Evolutionary conservation across 2,888 invertebrate genomes (phyloP), one percentile per base, ranked within the genome.

Genomic region (Micoletzkya japonica): DNA sequence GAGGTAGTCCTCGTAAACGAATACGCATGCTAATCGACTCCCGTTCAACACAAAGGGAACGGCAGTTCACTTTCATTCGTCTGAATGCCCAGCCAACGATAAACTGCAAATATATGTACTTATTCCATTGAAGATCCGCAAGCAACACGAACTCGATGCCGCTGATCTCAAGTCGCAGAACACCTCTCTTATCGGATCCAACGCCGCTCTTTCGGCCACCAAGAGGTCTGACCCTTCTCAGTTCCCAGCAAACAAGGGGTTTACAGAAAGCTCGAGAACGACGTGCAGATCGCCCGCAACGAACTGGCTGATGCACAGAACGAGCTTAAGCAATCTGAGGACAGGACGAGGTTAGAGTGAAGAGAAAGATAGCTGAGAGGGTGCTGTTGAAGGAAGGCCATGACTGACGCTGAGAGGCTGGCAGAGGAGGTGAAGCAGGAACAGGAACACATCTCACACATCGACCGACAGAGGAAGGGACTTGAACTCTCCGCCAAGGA

Each of bases 401-500:
- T 95, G 93, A 93, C 94, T 84, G 97, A 98, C 88, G 96, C 97
- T 83, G 95, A 96, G 85, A 91, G 97, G 87, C 90, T 98, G 73
- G 95, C 96, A 79, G 98, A 98, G 88, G 97, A 98, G 87, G 93
- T 98, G 34, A 77, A 80, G 57, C 82, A 84, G 66, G 84, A 84
- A 61, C 97, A 98, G 89, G 97, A 97, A 86, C 97, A 97, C 88
- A 94, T 94, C 83, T 93, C 93, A 89, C 94, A 94, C 86, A 94
- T 96, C 88, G 98, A 98, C 90, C 95, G 80, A 74, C 76, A 84
- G 72, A 92, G 97, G 89, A 97, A 97, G 90, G 93, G 93, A 72
- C 91, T 97, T 83, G 97, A 98, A 88, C 91, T 92, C 86, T 95
- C 95, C 89, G 93, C 96, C 90, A 97, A 97, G 91, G 97, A 98